Base-by-base conservation (phyloP, 2,888 invertebrate genomes). In the Germaria angustata region DNA sequence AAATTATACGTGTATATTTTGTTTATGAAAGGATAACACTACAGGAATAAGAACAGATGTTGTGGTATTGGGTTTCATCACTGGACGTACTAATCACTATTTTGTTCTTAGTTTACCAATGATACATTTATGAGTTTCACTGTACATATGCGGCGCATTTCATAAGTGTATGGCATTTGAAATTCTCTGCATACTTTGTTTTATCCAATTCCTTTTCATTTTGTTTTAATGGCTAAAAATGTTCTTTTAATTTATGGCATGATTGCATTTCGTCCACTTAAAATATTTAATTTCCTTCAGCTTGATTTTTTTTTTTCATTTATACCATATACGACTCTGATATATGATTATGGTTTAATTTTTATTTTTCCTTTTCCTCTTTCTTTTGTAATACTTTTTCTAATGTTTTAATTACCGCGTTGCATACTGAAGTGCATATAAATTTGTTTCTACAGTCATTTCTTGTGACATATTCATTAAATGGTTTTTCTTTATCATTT, bases 391-490 rank as follows among this genome's bases (percentile, higher is more conserved):
- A 24, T 17, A 39, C 34, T 44, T 68, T 44, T 73, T 11, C 65
- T 76, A 76, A 81, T 66, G 71, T 76, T 81, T 81, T 72, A 76
- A 81, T 81, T 77, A 61, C 81, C 59, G 66, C 81, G 55, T 59
- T 66, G 81, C 81, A 76, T 44, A 66, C 17, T 59, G 34, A 80
- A 49, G 68, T 57, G 44, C 80, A 61, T 69, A 75, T 80, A 59
- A 46, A 71, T 34, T 59, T 46, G 7, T 59, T 71, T 57, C 46
- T 36, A 34, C 7, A 32, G 24, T 69, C 20, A 63, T 75, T 65
- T 69, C 68, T 53, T 69, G 39, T 80, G 80, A 80, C 69, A 80
- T 80, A 75, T 75, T 80, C 69, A 80, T 80, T 69, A 80, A 69
- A 80, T 55, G 69, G 49, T 49, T 63, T 72, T 66, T 15, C 57